Conservation (phyloP, 2,797 vertebrate genomes). For the Phalanger gymnotis region DNA sequence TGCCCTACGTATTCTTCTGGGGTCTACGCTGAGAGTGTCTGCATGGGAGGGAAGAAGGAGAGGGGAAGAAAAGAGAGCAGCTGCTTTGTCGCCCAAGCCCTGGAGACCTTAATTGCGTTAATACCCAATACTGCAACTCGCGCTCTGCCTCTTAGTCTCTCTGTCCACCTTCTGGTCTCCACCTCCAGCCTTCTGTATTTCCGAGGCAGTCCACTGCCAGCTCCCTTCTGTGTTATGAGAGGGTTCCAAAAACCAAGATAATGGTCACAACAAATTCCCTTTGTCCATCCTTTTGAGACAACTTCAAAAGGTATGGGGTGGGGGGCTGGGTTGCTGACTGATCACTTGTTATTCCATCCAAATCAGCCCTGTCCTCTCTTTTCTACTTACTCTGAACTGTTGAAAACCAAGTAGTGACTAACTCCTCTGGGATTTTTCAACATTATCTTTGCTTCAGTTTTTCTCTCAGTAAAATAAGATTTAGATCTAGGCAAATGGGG, state of each 20-base stretch:
- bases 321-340: neutral
- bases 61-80: neutral
- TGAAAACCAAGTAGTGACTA: neutral
- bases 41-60: neutral
- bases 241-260: neutral
- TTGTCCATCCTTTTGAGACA: neutral
- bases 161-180: neutral
- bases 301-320: no score
- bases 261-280: neutral
- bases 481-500: neutral
- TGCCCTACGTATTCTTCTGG: neutral
- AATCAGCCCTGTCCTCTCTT: neutral
- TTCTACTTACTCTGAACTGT: neutral
- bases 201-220: neutral
- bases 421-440: neutral
- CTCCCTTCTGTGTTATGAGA: neutral
- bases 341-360: neutral
- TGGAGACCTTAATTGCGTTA: neutral
- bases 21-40: neutral
- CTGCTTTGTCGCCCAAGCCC: neutral
- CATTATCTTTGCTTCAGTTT: neutral
- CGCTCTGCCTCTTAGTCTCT: neutral
- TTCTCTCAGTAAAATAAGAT: neutral
- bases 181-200: neutral
- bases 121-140: neutral